Evolutionary conservation across 1,140 invertebrate genomes (phyloP), one percentile per base, ranked within the genome.

Genomic region (Caenorhabditis elegans): DNA sequence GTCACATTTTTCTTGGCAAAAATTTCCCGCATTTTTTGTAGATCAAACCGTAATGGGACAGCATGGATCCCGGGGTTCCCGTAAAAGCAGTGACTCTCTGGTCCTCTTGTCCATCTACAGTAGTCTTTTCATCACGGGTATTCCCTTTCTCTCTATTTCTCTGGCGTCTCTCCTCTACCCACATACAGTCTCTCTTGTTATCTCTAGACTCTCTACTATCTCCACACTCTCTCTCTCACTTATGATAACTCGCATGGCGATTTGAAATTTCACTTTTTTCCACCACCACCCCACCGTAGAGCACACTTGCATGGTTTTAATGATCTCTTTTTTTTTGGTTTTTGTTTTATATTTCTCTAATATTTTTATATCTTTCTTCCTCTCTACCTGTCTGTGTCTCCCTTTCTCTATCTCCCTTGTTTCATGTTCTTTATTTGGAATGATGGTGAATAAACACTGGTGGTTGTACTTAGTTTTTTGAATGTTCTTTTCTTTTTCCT

Each of bases 381-480:
- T 49, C 47, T 53, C 36, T 47, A 8, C 26, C 5, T 43, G 39
- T 43, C 39, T 43, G 39, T 43, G 39, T 43, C 15, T 65, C 28
- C 34, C 11, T 36, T 2, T 55, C 22, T 39, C 22, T 76, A 15
- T 76, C 22, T 76, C 47, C n/a, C 39, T 76, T 22, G 47, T 76
- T 48, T 76, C 43, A 13, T 28, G 26, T 19, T 10, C 26, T 47
- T 43, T 31, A 17, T 70, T 24, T 70, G 60, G 60, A 70, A 70
- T 70, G 60, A 70, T 70, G 60, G 34, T 70, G 31, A 70, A 70
- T 70, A 70, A 70, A 70, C 60, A 70, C 60, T 70, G 60, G 60
- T 70, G 60, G 34, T 70, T 70, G 60, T 70, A n/a, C n/a, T 70
- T 39, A 70, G 60, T 70, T 70, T 43, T n/a, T 77, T 34, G 48